phyloP scores from a whole-genome alignment of 1,140 invertebrate genomes.

The Drosophila chauvacae region DNA sequence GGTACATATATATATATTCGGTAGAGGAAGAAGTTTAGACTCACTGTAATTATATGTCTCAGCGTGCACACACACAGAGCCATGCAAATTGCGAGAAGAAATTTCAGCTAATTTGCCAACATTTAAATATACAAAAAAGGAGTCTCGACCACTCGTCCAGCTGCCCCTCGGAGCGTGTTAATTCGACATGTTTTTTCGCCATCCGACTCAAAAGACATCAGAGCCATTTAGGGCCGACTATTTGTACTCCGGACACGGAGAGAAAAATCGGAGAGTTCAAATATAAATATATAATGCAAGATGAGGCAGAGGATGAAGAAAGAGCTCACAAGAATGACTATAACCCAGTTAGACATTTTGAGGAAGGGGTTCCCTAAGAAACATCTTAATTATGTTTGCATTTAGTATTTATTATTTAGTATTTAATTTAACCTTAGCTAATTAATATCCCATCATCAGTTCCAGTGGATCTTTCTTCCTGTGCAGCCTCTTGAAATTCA shows the following conservation, averaged over 20 bases:
- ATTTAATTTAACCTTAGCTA: neutral
- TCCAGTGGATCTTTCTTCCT: neutral
- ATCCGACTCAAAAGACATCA: constrained; percentile 41
- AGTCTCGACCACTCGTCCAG: constrained; percentile 42
- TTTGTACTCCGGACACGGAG: constrained; percentile 72
- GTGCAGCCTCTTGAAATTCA: constrained; percentile 52
- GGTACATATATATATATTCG: constrained; percentile 5
- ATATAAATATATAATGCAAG: neutral
- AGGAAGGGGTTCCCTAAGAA: neutral
- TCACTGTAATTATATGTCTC: constrained; percentile 74
- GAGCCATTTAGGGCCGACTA: constrained; percentile 80
- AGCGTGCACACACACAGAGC: constrained; percentile 25
- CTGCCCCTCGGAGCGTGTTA: constrained; percentile 78
- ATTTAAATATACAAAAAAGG: constrained; percentile 73
- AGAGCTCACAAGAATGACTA: neutral
- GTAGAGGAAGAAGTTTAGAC: constrained; percentile 36
- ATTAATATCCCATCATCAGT: neutral
- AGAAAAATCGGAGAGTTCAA: neutral
- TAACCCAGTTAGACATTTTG: neutral
- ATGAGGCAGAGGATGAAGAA: neutral
- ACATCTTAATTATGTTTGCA: neutral
- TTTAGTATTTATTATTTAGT: neutral
- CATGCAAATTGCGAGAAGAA: constrained; percentile 74
- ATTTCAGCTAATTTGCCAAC: constrained; percentile 80
- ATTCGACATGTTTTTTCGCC: constrained; percentile 83